A percentile compares a stretch with the other conserved stretches of the same genome.
phyloP scores from a whole-genome alignment of 2,888 invertebrate species.

The Erebia aethiops region DNA sequence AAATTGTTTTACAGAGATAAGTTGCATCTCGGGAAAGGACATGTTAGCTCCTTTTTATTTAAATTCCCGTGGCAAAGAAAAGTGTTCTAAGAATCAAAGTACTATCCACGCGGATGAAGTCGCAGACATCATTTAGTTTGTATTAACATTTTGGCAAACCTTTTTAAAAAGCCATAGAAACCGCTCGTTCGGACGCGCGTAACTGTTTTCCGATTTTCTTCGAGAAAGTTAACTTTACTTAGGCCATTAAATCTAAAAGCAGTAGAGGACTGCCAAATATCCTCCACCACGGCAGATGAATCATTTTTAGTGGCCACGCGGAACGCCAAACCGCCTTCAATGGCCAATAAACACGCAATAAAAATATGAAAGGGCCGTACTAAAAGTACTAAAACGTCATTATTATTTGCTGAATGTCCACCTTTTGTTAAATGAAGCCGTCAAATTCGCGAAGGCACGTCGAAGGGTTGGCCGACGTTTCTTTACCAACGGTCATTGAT shows the following conservation, averaged over 20 bases:
- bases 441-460: constrained; percentile 60
- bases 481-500: no score
- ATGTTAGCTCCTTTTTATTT: no score
- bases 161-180: background rate
- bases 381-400: constrained; percentile 78
- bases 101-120: no score
- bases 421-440: constrained; percentile 77
- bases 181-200: background rate
- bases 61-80: no score
- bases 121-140: background rate
- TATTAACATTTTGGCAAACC: background rate
- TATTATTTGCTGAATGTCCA: constrained; percentile 75
- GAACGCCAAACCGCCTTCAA: constrained; percentile 66
- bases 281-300: constrained; percentile 60
- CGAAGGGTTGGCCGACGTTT: no score
- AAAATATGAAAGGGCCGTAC: constrained; percentile 75
- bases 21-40: no score
- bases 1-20: no score
- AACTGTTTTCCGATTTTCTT: constrained; percentile 1
- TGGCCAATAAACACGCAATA: constrained; percentile 81
- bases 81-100: no score
- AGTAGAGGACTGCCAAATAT: constrained; percentile 48
- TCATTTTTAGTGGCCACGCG: constrained; percentile 69
- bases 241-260: constrained; percentile 63
- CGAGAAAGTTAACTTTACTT: constrained; percentile 44